A percentile compares a stretch with the other conserved stretches of the same genome.
These are phyloP conservation scores for Channa maculata DNA, from an alignment of 2,113 vertebrate genomes.

Conservation along the genomic window DNA sequence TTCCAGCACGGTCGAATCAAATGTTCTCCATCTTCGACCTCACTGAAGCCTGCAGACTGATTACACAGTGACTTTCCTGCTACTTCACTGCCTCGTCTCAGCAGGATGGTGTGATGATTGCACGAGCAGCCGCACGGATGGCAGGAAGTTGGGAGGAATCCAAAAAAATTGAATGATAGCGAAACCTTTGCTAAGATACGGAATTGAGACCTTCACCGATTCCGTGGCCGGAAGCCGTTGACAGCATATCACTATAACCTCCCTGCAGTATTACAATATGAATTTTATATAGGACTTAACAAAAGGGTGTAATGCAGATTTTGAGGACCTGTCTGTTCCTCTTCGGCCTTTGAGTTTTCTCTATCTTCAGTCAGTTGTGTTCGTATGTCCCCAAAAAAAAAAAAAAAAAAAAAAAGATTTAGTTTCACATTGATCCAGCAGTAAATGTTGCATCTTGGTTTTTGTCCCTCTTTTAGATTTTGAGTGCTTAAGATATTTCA, in stretches of 20 bases:
- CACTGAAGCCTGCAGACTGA: background rate
- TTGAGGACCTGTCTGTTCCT: background rate
- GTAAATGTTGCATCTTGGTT: background rate
- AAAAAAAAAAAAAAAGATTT: no score
- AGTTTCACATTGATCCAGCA: background rate
- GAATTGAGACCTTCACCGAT: no score
- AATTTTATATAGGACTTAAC: background rate
- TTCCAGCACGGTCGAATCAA: background rate
- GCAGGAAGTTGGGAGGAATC: background rate
- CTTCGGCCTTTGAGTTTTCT: background rate
- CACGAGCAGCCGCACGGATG: background rate
- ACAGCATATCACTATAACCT: background rate
- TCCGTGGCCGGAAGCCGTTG: background rate
- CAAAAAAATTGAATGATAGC: background rate
- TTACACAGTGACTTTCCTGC: background rate
- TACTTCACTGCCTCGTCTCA: background rate
- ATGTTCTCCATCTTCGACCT: background rate
- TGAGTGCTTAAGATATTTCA: background rate
- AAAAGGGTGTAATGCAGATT: background rate
- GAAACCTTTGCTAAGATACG: background rate
- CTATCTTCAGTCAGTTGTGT: background rate
- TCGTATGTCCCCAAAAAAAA: no score
- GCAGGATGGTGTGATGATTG: background rate
- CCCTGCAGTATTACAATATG: constrained; percentile 14
- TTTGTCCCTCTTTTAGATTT: background rate